A percentile compares a stretch with the other conserved stretches of the same genome.
phyloP scores from a whole-genome alignment of 2,888 invertebrate genomes.

The Pristionchus arcanus region DNA sequence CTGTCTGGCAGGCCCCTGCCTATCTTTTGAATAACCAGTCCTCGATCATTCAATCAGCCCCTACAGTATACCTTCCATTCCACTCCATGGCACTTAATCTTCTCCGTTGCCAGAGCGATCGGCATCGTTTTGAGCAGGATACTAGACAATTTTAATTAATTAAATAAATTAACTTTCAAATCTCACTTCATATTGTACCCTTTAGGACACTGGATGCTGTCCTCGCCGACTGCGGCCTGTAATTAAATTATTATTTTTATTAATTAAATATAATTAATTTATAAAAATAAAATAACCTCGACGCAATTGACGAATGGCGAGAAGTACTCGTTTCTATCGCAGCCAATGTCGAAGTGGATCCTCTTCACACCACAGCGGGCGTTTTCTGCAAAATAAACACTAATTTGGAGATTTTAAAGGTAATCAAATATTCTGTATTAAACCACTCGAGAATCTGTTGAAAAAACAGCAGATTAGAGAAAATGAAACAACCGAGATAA shows the following conservation, averaged over 20 bases:
- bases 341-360: slow-evolving; percentile 39
- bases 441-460: too few species aligned
- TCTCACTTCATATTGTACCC: background rate
- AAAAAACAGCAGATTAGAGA: too few species aligned
- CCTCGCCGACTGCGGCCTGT: background rate
- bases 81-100: background rate
- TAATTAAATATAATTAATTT: background rate
- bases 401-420: too few species aligned
- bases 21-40: too few species aligned
- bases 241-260: background rate
- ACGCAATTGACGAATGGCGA: slow-evolving; percentile 16
- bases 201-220: background rate
- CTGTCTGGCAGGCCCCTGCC: too few species aligned
- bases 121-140: background rate
- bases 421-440: too few species aligned
- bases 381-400: background rate
- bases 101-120: background rate
- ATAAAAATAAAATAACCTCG: background rate
- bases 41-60: background rate
- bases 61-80: slow-evolving; percentile 11
- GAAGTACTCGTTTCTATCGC: slow-evolving; percentile 8
- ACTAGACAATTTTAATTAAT: background rate
- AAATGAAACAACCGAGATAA: too few species aligned
- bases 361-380: background rate
- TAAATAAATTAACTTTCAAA: background rate